Base-by-base conservation (phyloP, 1,140 invertebrate species). In the Venustaconcha ellipsiformis region DNA sequence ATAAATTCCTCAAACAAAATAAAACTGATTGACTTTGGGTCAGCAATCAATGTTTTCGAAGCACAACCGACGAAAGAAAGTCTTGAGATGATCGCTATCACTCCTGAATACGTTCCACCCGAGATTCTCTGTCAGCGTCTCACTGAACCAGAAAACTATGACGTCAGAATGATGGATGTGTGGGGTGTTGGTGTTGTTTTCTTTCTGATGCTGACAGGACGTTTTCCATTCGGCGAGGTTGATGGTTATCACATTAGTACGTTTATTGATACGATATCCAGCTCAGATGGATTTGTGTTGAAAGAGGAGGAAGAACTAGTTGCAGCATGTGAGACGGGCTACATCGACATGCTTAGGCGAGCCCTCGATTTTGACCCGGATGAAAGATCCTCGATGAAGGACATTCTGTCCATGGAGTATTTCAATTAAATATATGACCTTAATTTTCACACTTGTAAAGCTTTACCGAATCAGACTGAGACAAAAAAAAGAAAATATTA, bases 181-280 rank as follows among this genome's bases (percentile, higher is more conserved):
- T 76, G 74, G 74, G 71, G 74, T 59, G 64, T 76, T 1, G 74
- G 74, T 11, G 62, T 76, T 13, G 69, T 76, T 30, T 37, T 76
- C 57, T 76, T 76, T 57, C 70, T 76, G 18, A 26, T 76, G 57
- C 69, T 76, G 1, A 76, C 74, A 8, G 74, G 74, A 18, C 60
- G 74, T 14, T 76, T 76, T 57, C 74, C 74, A 14, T 76, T 76
- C 37, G 74, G 74, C 8, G 74, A 76, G 48, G 74, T 76, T 3
- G 74, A 76, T 4, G 37, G 37, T 4, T 8, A 37, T 37, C 37
- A 37, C 37, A 37, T 37, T 37, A 37, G 37, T 37, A 8, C 37
- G 4, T 37, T 37, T 37, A 37, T 37, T 37, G 37, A 37, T 37
- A 37, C 8, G 1, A 37, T 37, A 37, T 1, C 37, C 37, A 37